phyloP scores from a whole-genome alignment of 2,113 vertebrate species.

The Xenotilapia leptura region DNA sequence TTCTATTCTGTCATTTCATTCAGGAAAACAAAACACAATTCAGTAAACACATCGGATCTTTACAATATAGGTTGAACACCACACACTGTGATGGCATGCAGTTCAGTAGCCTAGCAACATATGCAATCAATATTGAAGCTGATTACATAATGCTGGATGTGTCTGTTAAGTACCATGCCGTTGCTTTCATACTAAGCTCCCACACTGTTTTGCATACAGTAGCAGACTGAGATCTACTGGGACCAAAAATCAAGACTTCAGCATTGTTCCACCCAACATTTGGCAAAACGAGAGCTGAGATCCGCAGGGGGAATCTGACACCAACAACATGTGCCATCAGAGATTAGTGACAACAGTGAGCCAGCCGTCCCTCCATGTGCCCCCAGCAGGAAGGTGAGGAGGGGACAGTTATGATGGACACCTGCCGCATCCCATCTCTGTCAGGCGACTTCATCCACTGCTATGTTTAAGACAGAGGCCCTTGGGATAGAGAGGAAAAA shows the following conservation, averaged over 20 bases:
- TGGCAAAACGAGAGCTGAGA: slow-evolving; percentile 1
- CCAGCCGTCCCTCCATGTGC: background rate
- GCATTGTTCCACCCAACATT: slow-evolving; percentile 14
- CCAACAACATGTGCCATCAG: slow-evolving; percentile 12
- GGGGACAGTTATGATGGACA: slow-evolving; percentile 38
- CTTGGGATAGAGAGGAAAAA: background rate
- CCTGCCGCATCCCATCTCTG: slow-evolving; percentile 43
- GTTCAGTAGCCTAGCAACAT: background rate
- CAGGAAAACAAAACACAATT: background rate
- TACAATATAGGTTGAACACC: background rate
- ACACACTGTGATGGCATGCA: background rate
- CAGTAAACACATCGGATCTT: accelerated
- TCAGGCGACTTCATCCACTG: background rate
- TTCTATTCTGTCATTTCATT: background rate
- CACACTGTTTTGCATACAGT: background rate
- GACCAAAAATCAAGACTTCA: background rate
- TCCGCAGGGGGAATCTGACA: slow-evolving; percentile 7
- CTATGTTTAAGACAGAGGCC: slow-evolving; percentile 38
- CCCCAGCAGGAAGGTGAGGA: background rate
- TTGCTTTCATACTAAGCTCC: background rate
- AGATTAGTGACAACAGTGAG: slow-evolving; percentile 31
- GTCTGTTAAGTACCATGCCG: background rate
- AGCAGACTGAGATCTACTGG: background rate
- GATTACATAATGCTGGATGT: background rate
- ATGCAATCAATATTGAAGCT: background rate